Conservation (phyloP, 2,113 vertebrate genomes). For the Erythrocebus patas region DNA sequence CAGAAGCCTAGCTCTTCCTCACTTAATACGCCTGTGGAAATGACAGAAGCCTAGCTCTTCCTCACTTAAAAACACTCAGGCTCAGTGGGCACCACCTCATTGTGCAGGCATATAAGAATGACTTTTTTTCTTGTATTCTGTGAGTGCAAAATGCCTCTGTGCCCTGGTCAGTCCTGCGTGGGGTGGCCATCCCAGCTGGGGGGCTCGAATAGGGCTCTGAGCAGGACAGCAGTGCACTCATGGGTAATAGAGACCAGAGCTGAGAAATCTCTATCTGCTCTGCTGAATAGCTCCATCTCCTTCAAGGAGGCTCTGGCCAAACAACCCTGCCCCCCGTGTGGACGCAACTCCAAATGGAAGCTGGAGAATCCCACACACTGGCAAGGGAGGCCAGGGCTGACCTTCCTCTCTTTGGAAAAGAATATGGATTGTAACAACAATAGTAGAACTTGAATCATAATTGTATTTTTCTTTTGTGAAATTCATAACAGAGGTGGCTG, state of each 20-base stretch:
- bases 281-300: fast-evolving
- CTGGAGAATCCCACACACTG: background rate
- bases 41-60: background rate
- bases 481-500: background rate
- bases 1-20: background rate
- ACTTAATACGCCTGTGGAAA: background rate
- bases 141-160: fast-evolving
- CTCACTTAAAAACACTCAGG: fast-evolving
- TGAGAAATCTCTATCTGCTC: background rate
- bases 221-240: fast-evolving
- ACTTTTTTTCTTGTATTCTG: fast-evolving
- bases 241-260: background rate
- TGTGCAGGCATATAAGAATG: fast-evolving
- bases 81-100: fast-evolving
- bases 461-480: background rate
- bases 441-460: background rate
- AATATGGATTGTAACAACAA: fast-evolving
- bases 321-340: fast-evolving
- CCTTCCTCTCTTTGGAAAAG: too few relatives aligned
- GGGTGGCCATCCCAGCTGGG: fast-evolving
- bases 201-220: background rate
- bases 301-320: fast-evolving
- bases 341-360: fast-evolving
- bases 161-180: too few relatives aligned
- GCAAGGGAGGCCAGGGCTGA: background rate